Evolutionary conservation across 2,113 vertebrate genomes (phyloP), one percentile per base, ranked within the genome.

Genomic region (Labeo rohita): DNA sequence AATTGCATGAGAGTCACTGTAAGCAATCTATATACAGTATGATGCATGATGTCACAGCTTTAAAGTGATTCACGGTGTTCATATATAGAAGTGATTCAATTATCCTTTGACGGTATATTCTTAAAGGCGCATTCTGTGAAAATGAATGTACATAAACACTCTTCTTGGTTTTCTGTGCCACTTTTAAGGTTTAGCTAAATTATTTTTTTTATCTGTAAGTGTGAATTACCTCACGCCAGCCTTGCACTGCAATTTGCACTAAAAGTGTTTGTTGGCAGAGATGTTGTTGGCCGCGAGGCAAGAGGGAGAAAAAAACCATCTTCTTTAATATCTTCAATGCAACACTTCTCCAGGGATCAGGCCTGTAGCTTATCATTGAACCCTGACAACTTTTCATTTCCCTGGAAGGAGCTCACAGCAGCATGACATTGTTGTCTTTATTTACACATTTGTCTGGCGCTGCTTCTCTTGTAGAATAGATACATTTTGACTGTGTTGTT

Each of bases 371-470:
- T 65, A 52, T 87, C 75, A 74, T 59, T 73, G 75, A 84, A 84
- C 82, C 74, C 65, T 80, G 83, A 84, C 75, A 84, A 84, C 76
- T 80, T 61, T 65, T 84, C 65, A 63, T 78, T 84, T 74, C 36
- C 66, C 52, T 52, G 72, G 45, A 70, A 70, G 80, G 28, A 82
- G 85, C 85, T 75, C 70, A 16, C 15, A 47, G 80, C 39, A 70
- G 54, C 86, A 84, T 79, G 80, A 84, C 86, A 52, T 59, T 49
- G 63, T 45, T 73, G 50, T 80, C 82, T 87, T 80, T 84, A 87
- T 80, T 84, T 74, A 84, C 82, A 80, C 76, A 59, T 87, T 87
- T 76, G 79, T 87, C 80, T 75, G 18, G 79, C 59, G 8, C 21
- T 3, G 10, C 28, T 63, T 82, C 43, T 28, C 50, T 45, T 73